Evolutionary conservation across 1,140 invertebrate genomes (phyloP).

Genomic region (Anagrus nilaparvatae): DNA sequence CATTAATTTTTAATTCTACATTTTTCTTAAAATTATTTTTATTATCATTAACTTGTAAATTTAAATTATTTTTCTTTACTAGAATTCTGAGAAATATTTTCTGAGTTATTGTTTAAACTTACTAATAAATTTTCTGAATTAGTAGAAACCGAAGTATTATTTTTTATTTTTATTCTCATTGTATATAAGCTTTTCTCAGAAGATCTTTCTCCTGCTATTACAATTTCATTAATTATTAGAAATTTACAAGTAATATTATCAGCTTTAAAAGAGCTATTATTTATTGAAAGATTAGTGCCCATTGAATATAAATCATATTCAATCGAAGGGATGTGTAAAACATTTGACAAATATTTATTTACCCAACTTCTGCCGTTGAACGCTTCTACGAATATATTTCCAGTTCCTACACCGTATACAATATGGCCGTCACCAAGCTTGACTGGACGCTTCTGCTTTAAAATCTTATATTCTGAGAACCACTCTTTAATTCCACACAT

Average conservation of each 20-base stretch:
- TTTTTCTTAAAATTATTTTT: background rate
- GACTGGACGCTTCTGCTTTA: constrained; percentile 10
- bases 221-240: background rate
- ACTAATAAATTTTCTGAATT: too few species aligned
- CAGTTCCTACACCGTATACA: constrained; percentile 18
- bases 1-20: too few species aligned
- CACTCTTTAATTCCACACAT: constrained; percentile 17
- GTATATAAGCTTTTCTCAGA: background rate
- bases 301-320: constrained; percentile 36
- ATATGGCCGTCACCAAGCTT: constrained; percentile 17
- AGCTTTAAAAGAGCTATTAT: background rate
- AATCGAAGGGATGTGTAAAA: constrained; percentile 33
- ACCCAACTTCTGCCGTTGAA: constrained; percentile 18
- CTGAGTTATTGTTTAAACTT: too few species aligned
- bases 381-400: constrained; percentile 23
- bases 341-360: constrained; percentile 26
- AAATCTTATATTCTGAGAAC: constrained; percentile 11
- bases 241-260: constrained; percentile 1
- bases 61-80: constrained; percentile 16
- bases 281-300: constrained; percentile 19
- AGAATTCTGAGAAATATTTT: constrained; percentile 12
- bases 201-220: background rate
- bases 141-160: too few species aligned
- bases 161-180: constrained; percentile 11
- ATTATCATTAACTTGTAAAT: constrained; percentile 10